phyloP scores from a whole-genome alignment of 2,113 vertebrate genomes.

The Terrapene triunguis region DNA sequence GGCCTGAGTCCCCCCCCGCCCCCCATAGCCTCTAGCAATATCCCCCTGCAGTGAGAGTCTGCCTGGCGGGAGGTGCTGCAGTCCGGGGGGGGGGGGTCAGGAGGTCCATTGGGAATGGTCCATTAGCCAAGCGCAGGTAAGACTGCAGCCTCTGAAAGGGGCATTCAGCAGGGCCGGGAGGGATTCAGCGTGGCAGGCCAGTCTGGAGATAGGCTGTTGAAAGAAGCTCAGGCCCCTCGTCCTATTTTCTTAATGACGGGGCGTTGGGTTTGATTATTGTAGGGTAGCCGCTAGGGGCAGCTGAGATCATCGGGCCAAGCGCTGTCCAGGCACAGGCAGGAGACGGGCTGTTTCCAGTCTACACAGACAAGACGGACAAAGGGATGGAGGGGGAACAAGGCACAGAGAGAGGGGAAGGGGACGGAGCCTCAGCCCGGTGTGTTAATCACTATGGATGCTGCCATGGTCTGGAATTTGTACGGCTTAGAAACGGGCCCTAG shows the following conservation, averaged over 20 bases:
- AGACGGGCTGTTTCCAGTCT: neutral
- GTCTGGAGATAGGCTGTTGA: fast-evolving
- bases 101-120: neutral
- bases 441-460: neutral
- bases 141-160: fast-evolving
- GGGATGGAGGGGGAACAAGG: neutral
- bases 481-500: neutral
- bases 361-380: neutral
- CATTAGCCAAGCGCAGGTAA: fast-evolving
- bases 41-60: neutral
- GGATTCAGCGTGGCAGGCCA: neutral
- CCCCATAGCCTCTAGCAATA: neutral
- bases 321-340: neutral
- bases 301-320: neutral
- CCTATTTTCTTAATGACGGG: neutral
- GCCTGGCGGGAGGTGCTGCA: neutral
- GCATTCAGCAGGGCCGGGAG: fast-evolving
- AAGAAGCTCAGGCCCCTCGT: neutral
- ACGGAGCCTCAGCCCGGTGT: neutral
- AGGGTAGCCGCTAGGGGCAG: fast-evolving
- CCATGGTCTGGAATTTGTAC: neutral
- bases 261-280: fast-evolving
- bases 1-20: fast-evolving
- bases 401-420: neutral
- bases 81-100: neutral